Percentiles rank a stretch among this genome's conserved stretches.
Evolutionary conservation across 2,113 vertebrate genomes (phyloP).

Genomic region (Hipposideros armiger): DNA sequence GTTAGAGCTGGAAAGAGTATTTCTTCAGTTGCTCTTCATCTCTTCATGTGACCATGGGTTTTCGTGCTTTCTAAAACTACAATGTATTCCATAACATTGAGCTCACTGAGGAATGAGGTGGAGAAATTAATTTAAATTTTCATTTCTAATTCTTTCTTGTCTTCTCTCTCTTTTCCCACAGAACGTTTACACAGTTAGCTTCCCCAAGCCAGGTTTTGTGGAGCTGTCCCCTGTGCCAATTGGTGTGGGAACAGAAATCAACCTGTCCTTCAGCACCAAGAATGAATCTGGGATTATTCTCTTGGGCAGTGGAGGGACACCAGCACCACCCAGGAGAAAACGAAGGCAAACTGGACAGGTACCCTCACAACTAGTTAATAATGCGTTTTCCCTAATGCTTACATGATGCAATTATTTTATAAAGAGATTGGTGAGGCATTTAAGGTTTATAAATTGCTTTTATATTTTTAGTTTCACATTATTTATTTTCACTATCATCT

Average conservation of each 20-base stretch:
- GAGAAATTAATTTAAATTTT: conserved; percentile 15
- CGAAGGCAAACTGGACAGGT: conserved; percentile 92
- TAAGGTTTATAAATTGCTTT: background rate
- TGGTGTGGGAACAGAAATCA: conserved; percentile 93
- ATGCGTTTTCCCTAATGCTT: background rate
- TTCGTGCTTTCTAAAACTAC: conserved; percentile 28
- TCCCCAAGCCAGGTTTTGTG: conserved; percentile 94
- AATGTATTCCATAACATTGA: conserved; percentile 43
- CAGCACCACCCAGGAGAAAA: conserved; percentile 89
- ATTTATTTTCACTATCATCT: background rate
- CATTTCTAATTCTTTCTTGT: conserved; percentile 16
- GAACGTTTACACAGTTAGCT: conserved; percentile 96
- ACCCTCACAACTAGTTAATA: background rate
- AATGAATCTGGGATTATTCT: conserved; percentile 95
- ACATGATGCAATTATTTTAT: background rate
- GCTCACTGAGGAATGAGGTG: background rate
- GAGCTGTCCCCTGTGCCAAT: conserved; percentile 92
- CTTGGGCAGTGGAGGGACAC: conserved; percentile 89
- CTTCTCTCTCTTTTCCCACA: conserved; percentile 78
- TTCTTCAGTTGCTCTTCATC: background rate
- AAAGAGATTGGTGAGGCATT: background rate
- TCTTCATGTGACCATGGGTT: background rate
- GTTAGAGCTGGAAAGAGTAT: background rate
- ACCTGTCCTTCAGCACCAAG: conserved; percentile 97
- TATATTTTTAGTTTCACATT: background rate